Percentiles rank a stretch among this genome's conserved stretches.
phyloP scores from a whole-genome alignment of 2,888 invertebrate genomes.

The Spodoptera littoralis region DNA sequence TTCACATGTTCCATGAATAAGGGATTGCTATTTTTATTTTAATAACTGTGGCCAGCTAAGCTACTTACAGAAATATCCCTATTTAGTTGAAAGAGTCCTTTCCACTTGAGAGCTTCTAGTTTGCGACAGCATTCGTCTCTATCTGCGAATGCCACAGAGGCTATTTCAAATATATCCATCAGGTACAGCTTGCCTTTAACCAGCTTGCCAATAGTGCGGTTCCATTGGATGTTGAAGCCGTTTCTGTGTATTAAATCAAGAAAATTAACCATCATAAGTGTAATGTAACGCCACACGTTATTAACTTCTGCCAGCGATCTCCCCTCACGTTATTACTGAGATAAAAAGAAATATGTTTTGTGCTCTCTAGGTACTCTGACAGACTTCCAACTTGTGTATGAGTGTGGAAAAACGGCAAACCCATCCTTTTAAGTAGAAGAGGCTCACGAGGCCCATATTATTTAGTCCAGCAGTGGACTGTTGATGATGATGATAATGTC shows the following conservation, averaged over 20 bases:
- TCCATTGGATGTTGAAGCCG: conserved; percentile 94
- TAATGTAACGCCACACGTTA: not conserved
- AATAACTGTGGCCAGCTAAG: too few species aligned
- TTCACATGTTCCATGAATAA: too few species aligned
- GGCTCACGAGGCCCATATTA: too few species aligned
- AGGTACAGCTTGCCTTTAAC: conserved; percentile 94
- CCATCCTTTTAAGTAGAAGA: too few species aligned
- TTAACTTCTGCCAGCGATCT: not conserved
- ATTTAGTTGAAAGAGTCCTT: conserved; percentile 91
- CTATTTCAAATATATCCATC: conserved; percentile 95
- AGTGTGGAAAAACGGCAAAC: too few species aligned
- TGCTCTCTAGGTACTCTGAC: too few species aligned
- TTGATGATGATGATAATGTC: too few species aligned
- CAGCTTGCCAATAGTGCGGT: conserved; percentile 92
- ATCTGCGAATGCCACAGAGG: conserved; percentile 95
- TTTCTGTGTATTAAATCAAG: conserved; percentile 80
- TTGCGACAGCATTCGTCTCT: conserved; percentile 94
- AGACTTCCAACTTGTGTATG: too few species aligned
- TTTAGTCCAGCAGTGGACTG: too few species aligned
- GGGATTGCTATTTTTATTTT: too few species aligned
- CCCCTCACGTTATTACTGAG: too few species aligned
- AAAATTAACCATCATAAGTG: not conserved
- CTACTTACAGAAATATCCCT: conserved; percentile 83
- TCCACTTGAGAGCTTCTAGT: conserved; percentile 93
- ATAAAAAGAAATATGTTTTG: too few species aligned